Conservation (phyloP, 2,797 vertebrate species). For the Intellagama lesueurii region DNA sequence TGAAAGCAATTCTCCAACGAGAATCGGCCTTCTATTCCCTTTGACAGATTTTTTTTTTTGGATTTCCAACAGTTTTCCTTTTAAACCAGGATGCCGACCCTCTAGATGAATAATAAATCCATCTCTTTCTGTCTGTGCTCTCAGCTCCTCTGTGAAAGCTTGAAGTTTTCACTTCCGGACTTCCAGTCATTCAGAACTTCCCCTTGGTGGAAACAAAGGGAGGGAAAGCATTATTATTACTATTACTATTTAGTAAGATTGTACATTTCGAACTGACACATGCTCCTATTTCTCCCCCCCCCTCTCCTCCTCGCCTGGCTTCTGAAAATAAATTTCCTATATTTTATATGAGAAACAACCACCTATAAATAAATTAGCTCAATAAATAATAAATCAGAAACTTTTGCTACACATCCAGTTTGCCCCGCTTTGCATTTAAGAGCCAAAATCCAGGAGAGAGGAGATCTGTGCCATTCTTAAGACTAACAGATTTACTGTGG, state of each 20-base stretch:
- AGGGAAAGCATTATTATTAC: background rate
- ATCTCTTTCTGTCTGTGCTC: conserved; percentile 24
- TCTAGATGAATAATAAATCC: conserved; percentile 74
- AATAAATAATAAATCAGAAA: conserved; percentile 1
- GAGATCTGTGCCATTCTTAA: background rate
- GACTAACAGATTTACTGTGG: background rate
- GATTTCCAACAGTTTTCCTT: conserved; percentile 46
- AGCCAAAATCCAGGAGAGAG: background rate
- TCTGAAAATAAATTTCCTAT: background rate
- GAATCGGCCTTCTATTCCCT: conserved; percentile 59
- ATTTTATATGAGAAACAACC: background rate
- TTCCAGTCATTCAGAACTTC: conserved; percentile 75
- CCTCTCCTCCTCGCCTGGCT: background rate
- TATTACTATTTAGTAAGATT: no score
- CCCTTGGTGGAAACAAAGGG: conserved; percentile 64
- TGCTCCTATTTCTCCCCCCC: background rate
- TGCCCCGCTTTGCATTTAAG: background rate
- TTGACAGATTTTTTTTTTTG: conserved; percentile 67
- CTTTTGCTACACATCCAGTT: background rate
- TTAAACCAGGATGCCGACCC: conserved; percentile 67
- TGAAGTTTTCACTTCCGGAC: conserved; percentile 73
- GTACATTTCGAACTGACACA: no score
- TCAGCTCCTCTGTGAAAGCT: conserved; percentile 67
- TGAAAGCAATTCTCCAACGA: conserved; percentile 54
- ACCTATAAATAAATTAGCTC: background rate